A percentile compares a stretch with the other conserved stretches of the same genome.
Conservation (phyloP, 2,888 invertebrate genomes). For the Apeira syringaria region DNA sequence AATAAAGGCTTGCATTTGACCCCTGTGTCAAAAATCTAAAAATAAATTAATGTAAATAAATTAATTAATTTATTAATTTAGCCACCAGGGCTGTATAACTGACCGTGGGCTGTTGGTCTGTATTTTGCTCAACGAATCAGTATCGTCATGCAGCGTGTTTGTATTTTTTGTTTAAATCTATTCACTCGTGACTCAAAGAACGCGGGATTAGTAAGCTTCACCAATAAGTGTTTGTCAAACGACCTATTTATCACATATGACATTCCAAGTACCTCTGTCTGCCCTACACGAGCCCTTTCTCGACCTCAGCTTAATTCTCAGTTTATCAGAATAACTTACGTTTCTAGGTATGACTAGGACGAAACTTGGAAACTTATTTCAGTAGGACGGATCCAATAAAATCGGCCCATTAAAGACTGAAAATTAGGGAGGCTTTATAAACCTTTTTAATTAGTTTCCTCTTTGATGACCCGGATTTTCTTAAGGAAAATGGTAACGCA, state of each 20-base stretch:
- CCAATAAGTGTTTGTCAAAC: background rate
- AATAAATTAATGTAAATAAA: too few relatives aligned
- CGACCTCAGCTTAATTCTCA: background rate
- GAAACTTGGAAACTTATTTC: slow-evolving; percentile 15
- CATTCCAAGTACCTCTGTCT: background rate
- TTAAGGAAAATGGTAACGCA: slow-evolving; percentile 19
- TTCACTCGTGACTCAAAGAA: too few relatives aligned
- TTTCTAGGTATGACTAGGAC: background rate
- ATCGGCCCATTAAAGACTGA: slow-evolving; percentile 12
- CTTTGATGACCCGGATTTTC: slow-evolving; percentile 24
- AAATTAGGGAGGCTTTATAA: slow-evolving; percentile 16
- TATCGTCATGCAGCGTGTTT: too few relatives aligned
- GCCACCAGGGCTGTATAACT: too few relatives aligned
- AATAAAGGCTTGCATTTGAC: too few relatives aligned
- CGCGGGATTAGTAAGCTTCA: background rate
- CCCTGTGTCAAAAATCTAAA: too few relatives aligned
- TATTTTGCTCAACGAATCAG: too few relatives aligned
- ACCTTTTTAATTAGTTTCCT: slow-evolving; percentile 31
- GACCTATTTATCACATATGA: slow-evolving; percentile 1
- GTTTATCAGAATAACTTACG: slow-evolving; percentile 1
- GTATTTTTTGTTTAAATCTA: too few relatives aligned
- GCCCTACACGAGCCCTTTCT: slow-evolving; percentile 1
- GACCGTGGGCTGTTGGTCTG: too few relatives aligned
- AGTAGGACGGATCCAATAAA: slow-evolving; percentile 6
- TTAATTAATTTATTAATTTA: too few relatives aligned